These are phyloP conservation scores for Pomatostomus ruficeps DNA, from an alignment of 2,113 vertebrate genomes.

Conservation along the genomic window DNA sequence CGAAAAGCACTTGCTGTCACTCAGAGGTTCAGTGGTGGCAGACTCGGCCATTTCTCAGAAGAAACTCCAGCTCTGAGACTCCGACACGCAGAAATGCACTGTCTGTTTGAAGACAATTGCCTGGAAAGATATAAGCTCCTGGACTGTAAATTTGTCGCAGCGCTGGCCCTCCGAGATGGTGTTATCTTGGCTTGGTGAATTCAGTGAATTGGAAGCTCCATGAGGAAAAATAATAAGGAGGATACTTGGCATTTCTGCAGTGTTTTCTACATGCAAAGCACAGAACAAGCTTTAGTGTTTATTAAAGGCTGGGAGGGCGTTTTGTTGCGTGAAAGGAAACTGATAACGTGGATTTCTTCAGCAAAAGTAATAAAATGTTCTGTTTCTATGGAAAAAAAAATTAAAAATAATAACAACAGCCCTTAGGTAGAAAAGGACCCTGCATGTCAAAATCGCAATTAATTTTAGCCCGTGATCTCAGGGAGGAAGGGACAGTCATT, in stretches of 20 bases:
- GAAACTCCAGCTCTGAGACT: constrained; percentile 36
- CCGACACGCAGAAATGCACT: constrained; percentile 20
- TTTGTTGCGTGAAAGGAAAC: constrained; percentile 24
- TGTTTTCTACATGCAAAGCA: neutral
- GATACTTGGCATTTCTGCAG: constrained; percentile 4
- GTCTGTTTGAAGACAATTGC: constrained; percentile 63
- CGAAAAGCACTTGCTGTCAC: constrained; percentile 65
- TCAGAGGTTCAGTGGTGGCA: constrained; percentile 41
- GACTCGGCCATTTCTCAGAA: constrained; percentile 36
- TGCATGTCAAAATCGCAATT: constrained; percentile 7
- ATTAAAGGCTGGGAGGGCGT: neutral
- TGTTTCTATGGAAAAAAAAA: constrained; percentile 9
- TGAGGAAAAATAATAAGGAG: neutral
- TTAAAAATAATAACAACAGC: neutral
- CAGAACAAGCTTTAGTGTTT: constrained; percentile 12
- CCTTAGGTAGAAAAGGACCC: neutral
- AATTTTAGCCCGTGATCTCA: constrained; percentile 47
- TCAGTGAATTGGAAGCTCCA: constrained; percentile 52
- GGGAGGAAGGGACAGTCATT: constrained; percentile 37
- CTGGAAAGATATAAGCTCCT: constrained; percentile 47
- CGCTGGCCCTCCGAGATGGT: neutral
- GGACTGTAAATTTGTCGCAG: constrained; percentile 15
- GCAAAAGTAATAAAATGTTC: constrained; percentile 20
- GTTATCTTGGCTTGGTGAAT: constrained; percentile 28
- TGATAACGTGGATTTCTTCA: constrained; percentile 25